These are phyloP conservation scores for Polydrusus pterygomalis DNA, from an alignment of 2,888 invertebrate species.

Conservation along the genomic window DNA sequence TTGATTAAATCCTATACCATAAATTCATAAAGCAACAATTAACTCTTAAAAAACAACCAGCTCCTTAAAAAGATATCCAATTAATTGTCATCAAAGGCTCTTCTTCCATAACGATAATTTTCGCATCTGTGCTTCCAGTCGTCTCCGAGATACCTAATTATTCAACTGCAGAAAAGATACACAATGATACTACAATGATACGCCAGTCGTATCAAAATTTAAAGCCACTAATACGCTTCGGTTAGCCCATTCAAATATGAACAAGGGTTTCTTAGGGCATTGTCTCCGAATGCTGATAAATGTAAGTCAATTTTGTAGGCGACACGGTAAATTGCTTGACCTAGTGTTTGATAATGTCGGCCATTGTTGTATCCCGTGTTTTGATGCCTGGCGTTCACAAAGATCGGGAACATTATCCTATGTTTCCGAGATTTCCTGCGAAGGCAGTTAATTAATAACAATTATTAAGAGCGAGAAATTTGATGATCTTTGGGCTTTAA, in stretches of 20 bases:
- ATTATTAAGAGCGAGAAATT: not conserved
- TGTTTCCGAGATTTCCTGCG: too few relatives aligned
- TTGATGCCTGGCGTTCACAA: not conserved
- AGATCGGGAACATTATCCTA: not conserved
- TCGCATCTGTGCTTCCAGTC: conserved; percentile 36
- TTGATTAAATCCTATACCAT: too few relatives aligned
- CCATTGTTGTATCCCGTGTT: conserved; percentile 7
- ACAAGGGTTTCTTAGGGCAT: conserved; percentile 42
- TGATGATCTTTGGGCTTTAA: too few relatives aligned
- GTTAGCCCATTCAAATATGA: conserved; percentile 41
- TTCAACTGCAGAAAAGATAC: conserved; percentile 31
- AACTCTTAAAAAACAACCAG: conserved; percentile 9
- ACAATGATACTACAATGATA: conserved; percentile 30
- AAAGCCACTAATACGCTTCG: conserved; percentile 33
- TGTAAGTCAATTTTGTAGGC: conserved; percentile 26
- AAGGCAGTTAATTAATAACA: not conserved
- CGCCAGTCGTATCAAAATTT: conserved; percentile 33
- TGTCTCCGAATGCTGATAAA: conserved; percentile 46
- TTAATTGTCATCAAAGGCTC: conserved; percentile 41
- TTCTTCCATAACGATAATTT: conserved; percentile 38
- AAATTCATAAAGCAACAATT: conserved; percentile 5
- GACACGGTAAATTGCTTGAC: conserved; percentile 35
- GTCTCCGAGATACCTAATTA: conserved; percentile 29
- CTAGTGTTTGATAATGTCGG: conserved; percentile 6
- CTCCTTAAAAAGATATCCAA: conserved; percentile 10